Evolutionary conservation across 2,888 invertebrate genomes (phyloP), one percentile per base, ranked within the genome.

Genomic region (Apodemia duryi): DNA sequence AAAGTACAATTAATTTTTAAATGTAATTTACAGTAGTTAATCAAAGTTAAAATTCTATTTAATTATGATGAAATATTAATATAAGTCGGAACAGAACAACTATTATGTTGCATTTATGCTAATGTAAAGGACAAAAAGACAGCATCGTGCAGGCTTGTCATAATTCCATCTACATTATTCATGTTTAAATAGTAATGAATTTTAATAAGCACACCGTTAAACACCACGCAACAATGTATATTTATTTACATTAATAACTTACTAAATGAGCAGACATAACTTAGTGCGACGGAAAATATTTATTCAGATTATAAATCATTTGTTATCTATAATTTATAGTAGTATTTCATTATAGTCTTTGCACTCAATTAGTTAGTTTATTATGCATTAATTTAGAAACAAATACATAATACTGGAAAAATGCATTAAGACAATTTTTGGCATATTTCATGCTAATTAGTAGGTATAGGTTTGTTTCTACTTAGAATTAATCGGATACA

Each of bases 151-250:
- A 57, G 63, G 57, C 64, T 54, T 67, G 68, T 67, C 68, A 67
- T 63, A 69, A 64, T 62, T 68, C 65, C 66, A 64, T 51, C 61
- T 67, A 71, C 74, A 77, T 77, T 74, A 78, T 71, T 75, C 75
- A 76, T 71, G 72, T 74, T 74, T 72, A 72, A 77, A 74, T 73
- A 73, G 73, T 74, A 75, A 76, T 76, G 74, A 73, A 71, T 70
- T 69, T 69, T 72, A 73, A 75, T 73, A 70, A 71, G 68, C 61
- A 71, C 65, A 67, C 46, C 46, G 46, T 46, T 46, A 46, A 46
- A 46, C 46, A 46, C 46, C 46, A 67, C 64, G 69, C 63, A 63
- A 68, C 65, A 66, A 64, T 66, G 66, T 70, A 63, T 60, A 46
- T 46, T 46, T 46, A 46, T 46, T 21, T 63, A 67, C 68, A 51